Evolutionary conservation across 1,140 invertebrate genomes (phyloP), one percentile per base, ranked within the genome.

Genomic region (Atta texana): DNA sequence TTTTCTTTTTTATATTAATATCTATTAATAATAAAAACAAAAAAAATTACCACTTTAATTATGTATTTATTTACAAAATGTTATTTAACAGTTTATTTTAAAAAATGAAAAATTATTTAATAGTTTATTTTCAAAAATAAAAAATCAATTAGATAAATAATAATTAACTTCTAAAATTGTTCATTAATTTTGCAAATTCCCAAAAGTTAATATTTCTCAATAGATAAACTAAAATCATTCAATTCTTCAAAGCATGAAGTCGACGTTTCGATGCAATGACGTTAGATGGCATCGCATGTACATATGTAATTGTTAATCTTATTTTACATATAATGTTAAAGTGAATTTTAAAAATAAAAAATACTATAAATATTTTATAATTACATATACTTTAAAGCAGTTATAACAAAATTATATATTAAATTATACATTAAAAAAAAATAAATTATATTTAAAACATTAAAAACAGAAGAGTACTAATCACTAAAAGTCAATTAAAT

Each of bases 231-330:
- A 4, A 12, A 44, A 44, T n/a, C 44, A 12, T 71, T 44, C 24
- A 84, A 63, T 89, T 77, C 55, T 28, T 77, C 5, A 14, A 75
- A 75, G 2, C 6, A 3, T 14, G 12, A 51, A 4, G 49, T 51
- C 28, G 21, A 49, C n/a, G 57, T 64, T 89, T 77, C 24, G 0
- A 39, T 18, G 10, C 1, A 6, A 53, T 10, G 57, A 0, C 14
- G 10, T 0, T 18, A 87, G 88, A 49, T 89, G 88, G 88, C 85
- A 61, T 3, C 16, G 34, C 49, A 7, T 59, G 68, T 55, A 39
- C 12, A 64, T 59, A 18, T 31, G 44, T 57, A 57, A 14, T 80
- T 68, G 12, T 75, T 55, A 53, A 55, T 39, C 14, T 55, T 55
- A 16, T 81, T 28, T 74, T 57, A 69, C 2, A 55, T 28, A n/a